Evolutionary conservation across 1,140 invertebrate species (phyloP), one percentile per base, ranked within the genome.

Genomic region (Bactericera cockerelli): DNA sequence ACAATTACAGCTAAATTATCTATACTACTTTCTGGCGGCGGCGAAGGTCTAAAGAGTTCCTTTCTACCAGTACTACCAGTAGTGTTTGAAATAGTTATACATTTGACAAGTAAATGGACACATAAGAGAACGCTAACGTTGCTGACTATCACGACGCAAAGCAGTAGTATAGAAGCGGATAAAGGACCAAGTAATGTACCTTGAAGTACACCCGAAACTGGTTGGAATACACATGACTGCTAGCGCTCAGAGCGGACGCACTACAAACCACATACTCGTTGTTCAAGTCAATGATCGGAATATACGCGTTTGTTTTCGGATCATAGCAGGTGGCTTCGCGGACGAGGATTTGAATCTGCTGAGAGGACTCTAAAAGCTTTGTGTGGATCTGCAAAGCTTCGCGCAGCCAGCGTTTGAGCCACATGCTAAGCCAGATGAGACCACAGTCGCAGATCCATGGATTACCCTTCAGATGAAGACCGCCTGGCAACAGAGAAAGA

Each of bases 401-500:
- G 10, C 86, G 72, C 2, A 86, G 75, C 88, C 89, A 92, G 26
- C 89, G 76, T 16, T 89, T 75, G 54, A 92, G 73, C 90, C 90
- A 93, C 53, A 87, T 78, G 1, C 88, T 88, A 25, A 92, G 76
- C 89, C 89, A 93, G 3, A 89, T 84, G 33, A 92, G 74, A 55
- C 87, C 86, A 68, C 90, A 93, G 63, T 90, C 88, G 65, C 90
- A 93, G 16, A 81, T 78, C 67, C 89, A 77, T 0, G 87, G 87
- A 72, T 93, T 93, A 38, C 86, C 83, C 6, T 85, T 81, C 60
- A 92, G 77, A 26, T 85, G 79, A 49, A 93, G 72, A 13, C 89
- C 89, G 67, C 89, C 89, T 88, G 75, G 75, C 61, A 69, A 72
- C 68, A 64, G 67, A 70, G 11, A 58, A 58, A 33, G 24, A 49